Evolutionary conservation across 2,888 invertebrate species (phyloP), one percentile per base, ranked within the genome.

Genomic region (Siphlonurus alternatus): DNA sequence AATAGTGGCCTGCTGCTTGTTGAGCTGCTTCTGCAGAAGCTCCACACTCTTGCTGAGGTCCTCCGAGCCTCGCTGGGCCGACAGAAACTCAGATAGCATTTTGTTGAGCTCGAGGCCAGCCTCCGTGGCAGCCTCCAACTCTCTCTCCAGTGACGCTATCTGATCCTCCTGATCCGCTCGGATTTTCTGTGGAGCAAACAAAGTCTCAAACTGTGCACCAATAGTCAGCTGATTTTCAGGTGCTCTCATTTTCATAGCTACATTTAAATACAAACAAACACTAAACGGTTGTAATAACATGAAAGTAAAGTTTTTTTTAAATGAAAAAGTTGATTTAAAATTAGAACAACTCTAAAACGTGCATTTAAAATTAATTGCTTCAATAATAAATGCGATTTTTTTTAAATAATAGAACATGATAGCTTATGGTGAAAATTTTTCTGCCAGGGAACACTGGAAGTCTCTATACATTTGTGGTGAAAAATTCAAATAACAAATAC

Each of bases 51-150:
- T 80, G 65, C 83, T 80, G 59, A 86, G 74, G 1, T 81, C 82
- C 66, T 82, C 80, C 71, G 81, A 82, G 1, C 85, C 81, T 67
- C 83, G 82, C 67, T 89, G 88, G 65, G 87, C 84, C 66, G 78
- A 82, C 62, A 87, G 74, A 68, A 85, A 78, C 70, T 86, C 85
- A 0, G 83, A 78, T 25, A 87, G 74, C 78, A 86, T 85, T 71
- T 80, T 78, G 71, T 87, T 86, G 61, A 87, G 73, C 74, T 91
- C 91, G 68, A 91, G 76, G 59, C 86, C 86, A 5, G 89, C 88
- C 70, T 89, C 88, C 0, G 90, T 88, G 0, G 89, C 88, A 70
- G 83, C 86, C 74, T 91, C 90, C 56, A 91, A 80, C 71, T 91
- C 83, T 79, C 86, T 82, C 77, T 90, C 82, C 71, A 86, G 71